Base-by-base conservation (phyloP, 2,888 invertebrate genomes). In the Glyphotaelius pellucidus region DNA sequence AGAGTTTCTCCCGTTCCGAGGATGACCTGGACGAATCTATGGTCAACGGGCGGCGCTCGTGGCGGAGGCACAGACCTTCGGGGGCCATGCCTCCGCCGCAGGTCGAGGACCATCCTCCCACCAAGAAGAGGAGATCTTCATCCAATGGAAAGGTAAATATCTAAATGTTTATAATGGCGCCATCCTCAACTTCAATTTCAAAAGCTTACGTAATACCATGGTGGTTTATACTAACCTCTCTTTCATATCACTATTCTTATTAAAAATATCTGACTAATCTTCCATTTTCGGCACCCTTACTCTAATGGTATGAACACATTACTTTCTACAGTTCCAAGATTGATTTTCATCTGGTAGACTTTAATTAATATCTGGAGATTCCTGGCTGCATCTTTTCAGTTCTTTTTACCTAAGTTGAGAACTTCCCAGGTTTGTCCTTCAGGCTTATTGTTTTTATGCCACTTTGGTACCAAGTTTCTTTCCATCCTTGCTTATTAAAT, bases 1-100 rank as follows among this genome's bases (percentile, higher is more conserved):
- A 98, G 94, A 98, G 98, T 93, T 97, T 97, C 94, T 98, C 98
- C 25, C 97, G 97, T 52, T 98, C 98, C 0, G 98, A 98, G 94
- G 98, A 98, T 94, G 98, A 98, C 94, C 95, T 98, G 91, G 98
- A 98, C 93, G 94, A 96, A 1, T 96, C 97, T 0, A 94, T 96
- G 52, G 96, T 95, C 11, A 96, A 96, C 0, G 95, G 95, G 0
- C 95, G 96, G 0, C 95, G 96, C 90, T 96, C 96, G 80, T 96
- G 96, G 96, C 95, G 96, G 91, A 95, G 95, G 93, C 95, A 96
- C 42, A 95, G 96, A 84, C 95, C 95, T 1, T 96, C 96, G 95
- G 94, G 95, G 25, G 95, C 95, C 0, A 91, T 95, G 0, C 88
- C 93, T 3, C 93, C 93, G 30, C 90, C 93, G 5, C 92, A 92